These are phyloP conservation scores for Xiphophorus maculatus DNA, from an alignment of 2,113 vertebrate genomes.

Conservation along the genomic window DNA sequence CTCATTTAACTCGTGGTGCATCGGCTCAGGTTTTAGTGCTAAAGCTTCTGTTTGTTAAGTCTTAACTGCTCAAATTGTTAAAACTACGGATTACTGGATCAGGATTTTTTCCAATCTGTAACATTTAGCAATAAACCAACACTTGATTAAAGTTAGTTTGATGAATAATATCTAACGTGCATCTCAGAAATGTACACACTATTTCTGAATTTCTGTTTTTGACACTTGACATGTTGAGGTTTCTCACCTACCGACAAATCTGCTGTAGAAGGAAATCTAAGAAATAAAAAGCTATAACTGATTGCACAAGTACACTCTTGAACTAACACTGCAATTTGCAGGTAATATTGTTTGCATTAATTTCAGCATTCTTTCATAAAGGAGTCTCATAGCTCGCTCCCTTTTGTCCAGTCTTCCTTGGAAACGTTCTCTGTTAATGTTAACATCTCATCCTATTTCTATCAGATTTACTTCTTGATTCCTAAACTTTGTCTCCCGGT, in stretches of 20 bases:
- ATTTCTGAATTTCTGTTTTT: not conserved
- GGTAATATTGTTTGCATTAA: too few relatives aligned
- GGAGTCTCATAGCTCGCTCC: too few relatives aligned
- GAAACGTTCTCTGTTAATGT: too few relatives aligned
- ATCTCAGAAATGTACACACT: not conserved
- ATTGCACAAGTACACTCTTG: too few relatives aligned
- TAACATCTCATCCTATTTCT: not conserved
- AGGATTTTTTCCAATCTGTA: not conserved
- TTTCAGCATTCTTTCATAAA: too few relatives aligned
- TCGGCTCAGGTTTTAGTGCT: not conserved
- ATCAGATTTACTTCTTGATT: not conserved
- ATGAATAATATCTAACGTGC: not conserved
- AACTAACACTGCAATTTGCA: too few relatives aligned
- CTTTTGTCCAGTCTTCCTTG: too few relatives aligned
- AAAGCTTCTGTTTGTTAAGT: not conserved
- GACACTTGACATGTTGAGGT: not conserved
- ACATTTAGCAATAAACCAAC: not conserved
- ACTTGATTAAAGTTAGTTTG: not conserved
- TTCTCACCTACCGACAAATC: not conserved
- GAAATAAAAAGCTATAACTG: too few relatives aligned
- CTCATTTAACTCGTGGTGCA: not conserved
- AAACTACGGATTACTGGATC: not conserved
- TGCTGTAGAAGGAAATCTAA: too few relatives aligned
- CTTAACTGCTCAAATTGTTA: not conserved
- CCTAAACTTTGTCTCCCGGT: not conserved